Evolutionary conservation across 2,797 vertebrate genomes (phyloP).

Genomic region (Poecilia gillii): DNA sequence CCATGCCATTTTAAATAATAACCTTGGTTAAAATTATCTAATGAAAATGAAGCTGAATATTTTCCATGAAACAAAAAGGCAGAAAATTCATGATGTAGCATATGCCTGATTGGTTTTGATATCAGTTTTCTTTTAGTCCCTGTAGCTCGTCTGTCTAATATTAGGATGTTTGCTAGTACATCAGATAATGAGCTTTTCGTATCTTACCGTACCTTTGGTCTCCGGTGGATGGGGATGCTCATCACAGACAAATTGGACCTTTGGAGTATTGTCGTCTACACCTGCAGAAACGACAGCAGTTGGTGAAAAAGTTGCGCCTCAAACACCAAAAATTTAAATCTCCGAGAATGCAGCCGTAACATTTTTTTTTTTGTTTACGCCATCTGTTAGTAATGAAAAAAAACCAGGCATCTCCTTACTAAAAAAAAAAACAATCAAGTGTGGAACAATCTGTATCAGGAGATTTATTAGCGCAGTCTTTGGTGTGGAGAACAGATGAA

Average conservation of each 20-base stretch:
- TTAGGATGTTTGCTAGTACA: constrained; percentile 63
- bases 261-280: constrained; percentile 77
- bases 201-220: constrained; percentile 80
- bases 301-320: constrained; percentile 41
- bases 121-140: background rate
- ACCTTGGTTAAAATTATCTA: constrained; percentile 16
- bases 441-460: constrained; percentile 49
- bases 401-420: constrained; percentile 31
- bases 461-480: constrained; percentile 64
- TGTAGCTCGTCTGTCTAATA: constrained; percentile 35
- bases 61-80: constrained; percentile 11
- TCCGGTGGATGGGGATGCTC: constrained; percentile 80
- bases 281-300: constrained; percentile 77
- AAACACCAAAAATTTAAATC: constrained; percentile 35
- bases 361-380: constrained; percentile 1
- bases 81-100: constrained; percentile 1
- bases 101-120: too few species aligned
- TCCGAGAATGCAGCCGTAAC: constrained; percentile 24
- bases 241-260: constrained; percentile 84
- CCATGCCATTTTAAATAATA: constrained; percentile 5
- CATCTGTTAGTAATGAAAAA: constrained; percentile 49
- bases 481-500: constrained; percentile 56
- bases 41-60: constrained; percentile 24
- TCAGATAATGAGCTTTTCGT: constrained; percentile 71
- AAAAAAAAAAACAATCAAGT: constrained; percentile 16